These are phyloP conservation scores for Lathamus discolor DNA, from an alignment of 2,113 vertebrate species.

Conservation along the genomic window DNA sequence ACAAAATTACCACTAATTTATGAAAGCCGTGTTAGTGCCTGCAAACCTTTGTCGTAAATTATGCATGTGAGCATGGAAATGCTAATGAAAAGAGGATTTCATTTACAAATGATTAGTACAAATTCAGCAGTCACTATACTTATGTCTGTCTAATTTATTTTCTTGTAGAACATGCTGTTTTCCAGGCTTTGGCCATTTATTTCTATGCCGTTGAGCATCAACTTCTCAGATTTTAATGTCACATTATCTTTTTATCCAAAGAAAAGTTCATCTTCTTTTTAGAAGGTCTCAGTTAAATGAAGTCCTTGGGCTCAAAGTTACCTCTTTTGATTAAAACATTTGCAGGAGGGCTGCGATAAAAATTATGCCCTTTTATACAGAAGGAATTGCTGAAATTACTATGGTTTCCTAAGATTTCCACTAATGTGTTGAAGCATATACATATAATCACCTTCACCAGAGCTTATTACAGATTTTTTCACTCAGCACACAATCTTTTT, in stretches of 20 bases:
- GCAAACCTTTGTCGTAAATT: constrained; percentile 62
- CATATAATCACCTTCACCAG: not conserved
- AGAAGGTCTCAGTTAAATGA: not conserved
- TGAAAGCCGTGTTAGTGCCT: constrained; percentile 57
- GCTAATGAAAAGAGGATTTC: constrained; percentile 70
- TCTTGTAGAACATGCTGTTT: constrained; percentile 44
- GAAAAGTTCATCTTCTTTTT: not conserved
- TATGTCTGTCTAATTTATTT: constrained; percentile 47
- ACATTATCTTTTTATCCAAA: not conserved
- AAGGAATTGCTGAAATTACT: not conserved
- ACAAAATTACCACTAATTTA: constrained; percentile 65
- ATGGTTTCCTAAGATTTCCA: not conserved
- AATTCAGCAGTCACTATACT: constrained; percentile 55
- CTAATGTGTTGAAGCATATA: not conserved
- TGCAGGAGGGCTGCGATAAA: not conserved
- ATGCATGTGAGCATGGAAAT: constrained; percentile 59
- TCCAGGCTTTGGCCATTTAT: constrained; percentile 40
- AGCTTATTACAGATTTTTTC: not conserved
- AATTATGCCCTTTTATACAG: not conserved
- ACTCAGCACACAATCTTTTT: not conserved
- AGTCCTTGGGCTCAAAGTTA: not conserved
- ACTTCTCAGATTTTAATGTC: not conserved
- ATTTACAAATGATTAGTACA: constrained; percentile 68
- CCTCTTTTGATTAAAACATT: not conserved
- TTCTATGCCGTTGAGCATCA: not conserved